Base-by-base conservation (phyloP, 2,113 vertebrate genomes). In the Podarcis raffonei region DNA sequence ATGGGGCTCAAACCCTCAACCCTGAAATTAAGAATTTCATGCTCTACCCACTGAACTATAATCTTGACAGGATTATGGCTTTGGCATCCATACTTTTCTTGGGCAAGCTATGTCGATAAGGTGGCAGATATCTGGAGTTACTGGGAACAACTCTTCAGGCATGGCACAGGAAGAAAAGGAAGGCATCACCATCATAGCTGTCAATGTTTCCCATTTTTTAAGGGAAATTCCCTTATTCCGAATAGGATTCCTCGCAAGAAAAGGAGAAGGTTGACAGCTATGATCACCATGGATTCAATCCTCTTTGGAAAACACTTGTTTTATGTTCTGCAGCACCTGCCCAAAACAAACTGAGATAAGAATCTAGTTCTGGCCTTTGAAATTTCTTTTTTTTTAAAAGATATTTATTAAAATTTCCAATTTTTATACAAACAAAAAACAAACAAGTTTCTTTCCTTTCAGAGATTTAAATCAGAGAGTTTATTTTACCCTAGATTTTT, bases 241-340 rank as follows among this genome's bases (percentile, higher is more conserved):
- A 42, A 42, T 42, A 42, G 42, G 42, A 42, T 42, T 42, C 42
- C 42, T 42, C 6, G 42, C 42, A 42, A 42, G 42, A 42, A 42
- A 42, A 42, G 42, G 42, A 1, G 1, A 42, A 42, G 1, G 42
- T 8, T 42, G 42, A 8, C 42, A 42, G 42, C 42, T 42, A 42
- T 42, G 42, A 3, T 30, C 48, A 8, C 23, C n/a, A 59, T 85
- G 8, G 72, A 37, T 65, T 25, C 1, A 11, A 12, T 42, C 2
- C 5, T 59, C 13, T 42, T 62, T 65, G 79, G 13, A 75, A 87
- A 72, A 11, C 11, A 39, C 6, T 16, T 76, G 89, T 94, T 94
- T 57, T 35, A 0, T 35, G 90, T 94, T 93, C 85, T 86, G 90
- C 92, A 93, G 85, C 87, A 93, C 37, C 90, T 5, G 27, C 9